Evolutionary conservation across 2,113 vertebrate species (phyloP).

Genomic region (Pelobates fuscus): DNA sequence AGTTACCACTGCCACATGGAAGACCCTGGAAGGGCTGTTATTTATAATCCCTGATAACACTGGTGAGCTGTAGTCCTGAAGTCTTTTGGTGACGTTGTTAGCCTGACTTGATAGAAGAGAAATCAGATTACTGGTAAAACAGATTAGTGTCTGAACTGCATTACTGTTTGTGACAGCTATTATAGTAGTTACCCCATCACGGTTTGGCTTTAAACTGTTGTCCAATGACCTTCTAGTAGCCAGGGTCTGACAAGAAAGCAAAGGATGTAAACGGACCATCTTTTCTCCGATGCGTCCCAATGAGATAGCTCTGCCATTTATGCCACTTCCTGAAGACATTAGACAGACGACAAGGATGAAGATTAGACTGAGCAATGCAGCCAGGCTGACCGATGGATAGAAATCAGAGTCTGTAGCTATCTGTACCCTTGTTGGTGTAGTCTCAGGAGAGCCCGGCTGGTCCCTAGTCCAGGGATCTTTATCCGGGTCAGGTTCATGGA

Average conservation of each 20-base stretch:
- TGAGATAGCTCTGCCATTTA: not conserved
- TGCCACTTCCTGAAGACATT: not conserved
- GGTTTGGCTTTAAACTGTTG: not conserved
- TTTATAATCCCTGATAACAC: not conserved
- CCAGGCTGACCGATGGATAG: slow-evolving; percentile 42
- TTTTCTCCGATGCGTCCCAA: not conserved
- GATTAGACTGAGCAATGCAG: slow-evolving; percentile 5
- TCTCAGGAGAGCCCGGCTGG: not conserved
- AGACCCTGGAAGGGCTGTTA: not conserved
- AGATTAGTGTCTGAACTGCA: not conserved
- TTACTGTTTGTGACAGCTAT: slow-evolving; percentile 1
- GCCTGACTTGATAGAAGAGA: not conserved
- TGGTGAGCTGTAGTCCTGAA: not conserved
- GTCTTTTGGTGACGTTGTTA: not conserved
- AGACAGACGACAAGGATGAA: slow-evolving; percentile 30
- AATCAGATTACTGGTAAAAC: slow-evolving; percentile 26
- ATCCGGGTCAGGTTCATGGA: not conserved
- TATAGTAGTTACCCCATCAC: not conserved
- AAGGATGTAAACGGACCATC: not conserved
- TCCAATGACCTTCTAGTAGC: not conserved
- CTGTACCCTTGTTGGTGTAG: not conserved
- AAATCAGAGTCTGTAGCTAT: slow-evolving; percentile 34
- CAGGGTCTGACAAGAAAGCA: slow-evolving; percentile 38
- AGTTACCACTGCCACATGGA: not conserved
- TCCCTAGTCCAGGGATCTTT: too few species aligned